Percentiles rank a stretch among this genome's conserved stretches.
These are phyloP conservation scores for Bombus affinis DNA, from an alignment of 1,140 invertebrate species.

Conservation along the genomic window DNA sequence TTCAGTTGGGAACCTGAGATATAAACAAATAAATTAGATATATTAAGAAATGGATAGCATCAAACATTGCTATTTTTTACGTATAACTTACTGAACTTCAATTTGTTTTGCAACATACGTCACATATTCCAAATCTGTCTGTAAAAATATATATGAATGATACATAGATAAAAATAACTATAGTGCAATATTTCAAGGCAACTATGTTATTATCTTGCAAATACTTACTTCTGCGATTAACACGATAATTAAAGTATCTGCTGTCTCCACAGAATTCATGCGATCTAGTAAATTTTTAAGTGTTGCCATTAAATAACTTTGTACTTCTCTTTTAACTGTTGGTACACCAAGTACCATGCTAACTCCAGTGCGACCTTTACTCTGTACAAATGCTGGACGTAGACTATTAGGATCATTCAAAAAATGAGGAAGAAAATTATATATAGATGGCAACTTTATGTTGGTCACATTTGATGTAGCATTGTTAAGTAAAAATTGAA, in stretches of 20 bases:
- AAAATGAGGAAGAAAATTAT: constrained; percentile 94
- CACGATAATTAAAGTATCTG: constrained; percentile 93
- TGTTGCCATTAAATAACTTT: constrained; percentile 94
- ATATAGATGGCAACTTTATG: constrained; percentile 88
- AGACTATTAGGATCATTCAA: constrained; percentile 90
- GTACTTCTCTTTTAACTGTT: constrained; percentile 94
- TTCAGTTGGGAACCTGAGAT: constrained; percentile 88
- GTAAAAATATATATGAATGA: constrained; percentile 66
- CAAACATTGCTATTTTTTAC: constrained; percentile 8
- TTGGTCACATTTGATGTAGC: constrained; percentile 76
- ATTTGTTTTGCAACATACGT: constrained; percentile 88
- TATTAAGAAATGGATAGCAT: constrained; percentile 19
- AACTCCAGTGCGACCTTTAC: constrained; percentile 88
- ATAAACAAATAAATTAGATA: neutral
- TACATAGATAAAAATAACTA: constrained; percentile 53
- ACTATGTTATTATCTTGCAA: neutral
- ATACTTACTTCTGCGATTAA: constrained; percentile 92
- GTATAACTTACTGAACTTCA: constrained; percentile 87
- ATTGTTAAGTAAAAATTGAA: constrained; percentile 77
- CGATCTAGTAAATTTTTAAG: constrained; percentile 93
- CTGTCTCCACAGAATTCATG: constrained; percentile 89
- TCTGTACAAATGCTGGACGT: constrained; percentile 90
- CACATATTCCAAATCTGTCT: constrained; percentile 88
- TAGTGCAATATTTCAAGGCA: neutral
- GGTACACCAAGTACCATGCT: constrained; percentile 94